phyloP scores from a whole-genome alignment of 1,140 invertebrate genomes.

The Brachionus koreanus region DNA sequence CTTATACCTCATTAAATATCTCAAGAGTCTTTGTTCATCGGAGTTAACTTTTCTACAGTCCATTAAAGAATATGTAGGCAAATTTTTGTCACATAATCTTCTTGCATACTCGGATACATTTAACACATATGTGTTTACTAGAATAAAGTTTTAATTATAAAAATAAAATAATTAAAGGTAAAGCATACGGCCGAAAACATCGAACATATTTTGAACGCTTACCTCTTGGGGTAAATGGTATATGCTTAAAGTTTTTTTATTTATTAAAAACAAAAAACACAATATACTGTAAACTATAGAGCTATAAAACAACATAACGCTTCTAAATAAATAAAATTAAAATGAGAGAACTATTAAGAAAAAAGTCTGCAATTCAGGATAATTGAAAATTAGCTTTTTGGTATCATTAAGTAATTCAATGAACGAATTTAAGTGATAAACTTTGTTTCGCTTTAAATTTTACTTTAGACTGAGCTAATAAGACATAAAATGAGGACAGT shows the following conservation, averaged over 20 bases:
- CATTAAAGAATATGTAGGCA: neutral
- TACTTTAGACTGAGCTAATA: neutral
- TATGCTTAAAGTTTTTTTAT: neutral
- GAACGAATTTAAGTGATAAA: neutral
- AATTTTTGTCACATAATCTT: neutral
- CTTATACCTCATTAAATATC: neutral
- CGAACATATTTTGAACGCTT: neutral
- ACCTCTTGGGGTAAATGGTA: conserved; percentile 30
- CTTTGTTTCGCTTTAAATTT: neutral
- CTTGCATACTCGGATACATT: conserved; percentile 8
- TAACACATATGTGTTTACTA: conserved; percentile 35
- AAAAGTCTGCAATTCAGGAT: neutral
- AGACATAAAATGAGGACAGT: neutral
- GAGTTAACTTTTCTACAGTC: conserved; percentile 39
- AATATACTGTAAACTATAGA: neutral
- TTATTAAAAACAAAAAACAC: neutral
- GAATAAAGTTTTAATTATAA: neutral
- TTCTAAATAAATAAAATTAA: neutral
- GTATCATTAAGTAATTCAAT: neutral
- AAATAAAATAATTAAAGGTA: neutral
- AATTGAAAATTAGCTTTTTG: neutral
- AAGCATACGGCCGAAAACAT: neutral
- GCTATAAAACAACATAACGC: neutral
- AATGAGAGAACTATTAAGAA: neutral
- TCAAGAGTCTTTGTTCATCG: neutral